These are phyloP conservation scores for Tenthredo mesomela DNA, from an alignment of 2,888 invertebrate genomes.

Conservation along the genomic window DNA sequence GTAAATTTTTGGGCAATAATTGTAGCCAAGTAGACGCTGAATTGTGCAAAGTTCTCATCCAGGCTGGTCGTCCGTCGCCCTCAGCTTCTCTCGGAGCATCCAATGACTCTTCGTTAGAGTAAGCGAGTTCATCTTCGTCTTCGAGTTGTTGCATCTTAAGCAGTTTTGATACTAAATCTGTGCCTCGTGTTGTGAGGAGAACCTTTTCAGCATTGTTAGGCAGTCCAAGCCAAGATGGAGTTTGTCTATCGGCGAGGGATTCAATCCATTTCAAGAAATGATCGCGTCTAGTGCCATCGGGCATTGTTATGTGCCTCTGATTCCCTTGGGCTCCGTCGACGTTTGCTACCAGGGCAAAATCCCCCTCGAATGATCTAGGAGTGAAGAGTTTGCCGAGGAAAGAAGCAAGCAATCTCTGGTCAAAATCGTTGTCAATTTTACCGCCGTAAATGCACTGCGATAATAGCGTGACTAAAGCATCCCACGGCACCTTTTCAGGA, in stretches of 20 bases:
- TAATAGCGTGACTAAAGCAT: constrained; percentile 96
- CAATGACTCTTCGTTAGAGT: constrained; percentile 84
- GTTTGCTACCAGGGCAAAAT: constrained; percentile 96
- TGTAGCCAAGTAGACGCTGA: constrained; percentile 96
- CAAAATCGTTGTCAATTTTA: constrained; percentile 99
- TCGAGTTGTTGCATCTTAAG: constrained; percentile 98
- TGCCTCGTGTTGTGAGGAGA: constrained; percentile 89
- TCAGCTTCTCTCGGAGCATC: constrained; percentile 79
- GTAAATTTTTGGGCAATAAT: constrained; percentile 90
- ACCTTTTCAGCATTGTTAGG: constrained; percentile 99
- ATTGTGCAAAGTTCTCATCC: constrained; percentile 98
- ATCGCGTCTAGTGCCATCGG: constrained; percentile 96
- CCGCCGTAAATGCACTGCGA: constrained; percentile 99
- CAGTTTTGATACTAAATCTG: constrained; percentile 95
- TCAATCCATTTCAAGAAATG: constrained; percentile 99
- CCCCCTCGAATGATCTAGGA: constrained; percentile 95
- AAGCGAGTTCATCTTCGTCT: constrained; percentile 95
- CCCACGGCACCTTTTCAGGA: constrained; percentile 99
- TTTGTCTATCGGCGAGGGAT: constrained; percentile 94
- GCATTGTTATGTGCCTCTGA: constrained; percentile 95
- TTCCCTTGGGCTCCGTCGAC: constrained; percentile 86
- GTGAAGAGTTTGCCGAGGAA: constrained; percentile 97
- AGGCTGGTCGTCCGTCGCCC: constrained; percentile 95
- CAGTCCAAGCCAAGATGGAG: constrained; percentile 98
- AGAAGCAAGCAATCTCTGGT: constrained; percentile 94